These are phyloP conservation scores for Lutraria rhynchaena DNA, from an alignment of 1,140 invertebrate species.

Conservation along the genomic window DNA sequence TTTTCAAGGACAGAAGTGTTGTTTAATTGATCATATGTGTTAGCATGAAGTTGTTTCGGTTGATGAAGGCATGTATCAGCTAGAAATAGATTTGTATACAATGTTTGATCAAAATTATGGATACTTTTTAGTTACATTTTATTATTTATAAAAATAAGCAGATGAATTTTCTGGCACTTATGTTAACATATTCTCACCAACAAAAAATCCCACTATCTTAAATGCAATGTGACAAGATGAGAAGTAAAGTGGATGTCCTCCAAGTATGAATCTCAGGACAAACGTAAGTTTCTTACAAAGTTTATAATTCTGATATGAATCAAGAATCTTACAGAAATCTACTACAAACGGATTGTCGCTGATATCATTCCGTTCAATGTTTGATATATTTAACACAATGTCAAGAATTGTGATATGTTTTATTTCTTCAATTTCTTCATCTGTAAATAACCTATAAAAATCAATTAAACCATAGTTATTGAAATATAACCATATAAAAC, in stretches of 20 bases:
- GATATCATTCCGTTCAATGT: conserved; percentile 53
- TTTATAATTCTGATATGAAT: no score
- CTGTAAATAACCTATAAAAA: conserved; percentile 66
- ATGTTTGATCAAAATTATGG: no score
- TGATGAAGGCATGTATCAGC: conserved; percentile 90
- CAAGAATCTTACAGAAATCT: conserved; percentile 70
- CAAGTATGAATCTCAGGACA: no score
- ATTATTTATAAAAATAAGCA: no score
- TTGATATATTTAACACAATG: conserved; percentile 63
- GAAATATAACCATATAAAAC: no score
- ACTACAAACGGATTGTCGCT: conserved; percentile 71
- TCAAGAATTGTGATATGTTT: conserved; percentile 63
- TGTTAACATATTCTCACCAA: no score
- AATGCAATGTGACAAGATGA: no score
- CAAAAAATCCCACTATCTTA: no score
- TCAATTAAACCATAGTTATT: neutral
- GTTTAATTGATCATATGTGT: neutral
- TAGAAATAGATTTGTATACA: conserved; percentile 5
- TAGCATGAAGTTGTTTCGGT: conserved; percentile 89
- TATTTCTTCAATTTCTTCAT: conserved; percentile 69
- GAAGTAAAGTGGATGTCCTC: no score
- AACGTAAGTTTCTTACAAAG: no score
- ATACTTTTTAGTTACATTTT: no score
- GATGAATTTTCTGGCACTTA: no score
- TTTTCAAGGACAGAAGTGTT: conserved; percentile 87